These are phyloP conservation scores for Elanus axillaris DNA, from an alignment of 2,113 vertebrate genomes.

Conservation along the genomic window DNA sequence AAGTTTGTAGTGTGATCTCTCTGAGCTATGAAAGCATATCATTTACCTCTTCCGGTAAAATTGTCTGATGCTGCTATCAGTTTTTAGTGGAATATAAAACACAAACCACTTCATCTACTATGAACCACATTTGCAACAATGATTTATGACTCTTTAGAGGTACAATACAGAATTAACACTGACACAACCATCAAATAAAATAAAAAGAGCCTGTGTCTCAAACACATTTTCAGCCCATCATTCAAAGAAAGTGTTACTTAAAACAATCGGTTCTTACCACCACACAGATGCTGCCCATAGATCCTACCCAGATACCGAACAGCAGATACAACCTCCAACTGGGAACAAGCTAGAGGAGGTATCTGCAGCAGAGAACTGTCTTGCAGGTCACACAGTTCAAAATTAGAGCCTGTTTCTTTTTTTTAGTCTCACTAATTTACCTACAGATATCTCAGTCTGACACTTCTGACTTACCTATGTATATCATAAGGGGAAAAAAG, in stretches of 20 bases:
- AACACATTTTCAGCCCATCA: background rate
- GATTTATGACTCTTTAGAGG: background rate
- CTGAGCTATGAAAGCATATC: background rate
- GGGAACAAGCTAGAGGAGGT: background rate
- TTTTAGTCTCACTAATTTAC: background rate
- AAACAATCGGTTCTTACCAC: background rate
- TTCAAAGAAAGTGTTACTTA: background rate
- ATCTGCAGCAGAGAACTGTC: background rate
- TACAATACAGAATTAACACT: background rate
- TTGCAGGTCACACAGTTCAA: background rate
- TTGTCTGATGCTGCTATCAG: background rate
- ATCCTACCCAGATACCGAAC: background rate
- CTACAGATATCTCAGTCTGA: background rate
- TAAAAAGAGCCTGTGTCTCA: background rate
- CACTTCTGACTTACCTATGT: background rate
- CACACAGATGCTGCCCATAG: background rate
- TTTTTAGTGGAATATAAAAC: constrained; percentile 1
- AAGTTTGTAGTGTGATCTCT: background rate
- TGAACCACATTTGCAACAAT: background rate
- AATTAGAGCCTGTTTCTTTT: background rate
- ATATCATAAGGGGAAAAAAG: background rate
- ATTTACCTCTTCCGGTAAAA: constrained; percentile 44
- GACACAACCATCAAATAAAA: background rate
- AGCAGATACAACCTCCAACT: background rate
- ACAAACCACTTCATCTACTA: background rate